phyloP scores from a whole-genome alignment of 1,140 invertebrate species.

The Trichogramma pretiosum region DNA sequence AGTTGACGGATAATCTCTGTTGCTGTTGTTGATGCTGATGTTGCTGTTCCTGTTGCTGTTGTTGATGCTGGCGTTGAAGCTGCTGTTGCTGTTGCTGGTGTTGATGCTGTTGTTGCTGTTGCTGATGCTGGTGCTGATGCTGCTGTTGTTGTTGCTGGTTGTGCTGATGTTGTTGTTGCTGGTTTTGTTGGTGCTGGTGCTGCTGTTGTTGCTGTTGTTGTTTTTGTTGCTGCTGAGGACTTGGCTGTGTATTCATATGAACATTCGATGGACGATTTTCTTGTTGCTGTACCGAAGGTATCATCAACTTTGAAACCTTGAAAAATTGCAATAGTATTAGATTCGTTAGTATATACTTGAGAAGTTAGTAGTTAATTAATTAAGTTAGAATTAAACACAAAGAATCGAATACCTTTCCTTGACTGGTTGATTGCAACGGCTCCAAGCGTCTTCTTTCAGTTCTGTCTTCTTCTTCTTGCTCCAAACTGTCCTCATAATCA shows the following conservation, averaged over 20 bases:
- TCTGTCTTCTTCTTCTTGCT: constrained; percentile 23
- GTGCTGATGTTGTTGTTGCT: no score
- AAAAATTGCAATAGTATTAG: not conserved
- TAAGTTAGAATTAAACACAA: not conserved
- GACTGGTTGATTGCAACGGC: constrained; percentile 35
- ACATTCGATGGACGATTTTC: constrained; percentile 21
- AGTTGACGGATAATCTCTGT: constrained; percentile 28
- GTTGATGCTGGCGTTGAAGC: constrained; percentile 15
- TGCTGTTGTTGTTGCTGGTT: no score
- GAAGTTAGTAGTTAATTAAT: not conserved
- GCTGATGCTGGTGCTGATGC: no score
- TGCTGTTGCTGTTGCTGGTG: no score
- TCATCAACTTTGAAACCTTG: constrained; percentile 37
- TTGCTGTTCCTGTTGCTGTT: no score
- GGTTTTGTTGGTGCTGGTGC: no score
- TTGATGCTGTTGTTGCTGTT: no score
- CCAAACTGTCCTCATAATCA: constrained; percentile 27
- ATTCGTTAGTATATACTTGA: not conserved
- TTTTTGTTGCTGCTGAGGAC: no score
- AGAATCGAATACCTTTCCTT: constrained; percentile 36
- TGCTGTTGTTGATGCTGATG: constrained; percentile 24
- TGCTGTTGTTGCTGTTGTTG: no score
- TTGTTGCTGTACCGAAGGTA: constrained; percentile 35
- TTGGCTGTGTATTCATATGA: constrained; percentile 21
- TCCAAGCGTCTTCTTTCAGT: constrained; percentile 28